phyloP scores from a whole-genome alignment of 2,888 invertebrate genomes.

The Octodonta nipae region DNA sequence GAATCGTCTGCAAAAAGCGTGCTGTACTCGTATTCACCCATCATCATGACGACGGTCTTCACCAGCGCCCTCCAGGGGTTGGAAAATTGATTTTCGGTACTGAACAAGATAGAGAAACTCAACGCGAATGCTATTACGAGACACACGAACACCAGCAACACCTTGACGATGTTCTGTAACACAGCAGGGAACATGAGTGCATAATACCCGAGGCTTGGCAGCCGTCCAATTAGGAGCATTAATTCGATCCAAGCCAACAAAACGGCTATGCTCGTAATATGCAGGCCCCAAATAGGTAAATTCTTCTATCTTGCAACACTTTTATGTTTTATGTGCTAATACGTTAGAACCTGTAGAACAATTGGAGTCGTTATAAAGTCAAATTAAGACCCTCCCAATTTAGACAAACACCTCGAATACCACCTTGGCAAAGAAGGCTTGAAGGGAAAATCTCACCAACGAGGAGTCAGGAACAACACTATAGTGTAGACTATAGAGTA shows the following conservation, averaged over 20 bases:
- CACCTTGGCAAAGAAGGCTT: no score
- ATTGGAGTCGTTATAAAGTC: no score
- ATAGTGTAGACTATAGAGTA: no score
- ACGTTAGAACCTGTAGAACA: no score
- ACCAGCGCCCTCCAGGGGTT: conserved; percentile 35
- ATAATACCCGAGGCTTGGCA: conserved; percentile 43
- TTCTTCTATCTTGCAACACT: no score
- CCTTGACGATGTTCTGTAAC: conserved; percentile 40
- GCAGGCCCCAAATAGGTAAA: no score
- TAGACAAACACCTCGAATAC: no score
- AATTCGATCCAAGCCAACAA: conserved; percentile 42
- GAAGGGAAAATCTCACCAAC: no score
- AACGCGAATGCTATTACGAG: conserved; percentile 43
- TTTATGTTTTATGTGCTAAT: no score
- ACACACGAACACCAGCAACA: conserved; percentile 40
- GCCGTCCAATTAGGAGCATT: conserved; percentile 41
- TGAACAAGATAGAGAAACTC: conserved; percentile 42
- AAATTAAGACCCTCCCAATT: no score
- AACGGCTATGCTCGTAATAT: conserved; percentile 34
- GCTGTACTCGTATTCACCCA: conserved; percentile 42
- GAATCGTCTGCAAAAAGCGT: conserved; percentile 30
- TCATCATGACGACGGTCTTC: conserved; percentile 46
- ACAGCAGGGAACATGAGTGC: conserved; percentile 44
- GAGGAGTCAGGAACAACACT: no score
- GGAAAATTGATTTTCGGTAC: conserved; percentile 32